Evolutionary conservation across 2,797 vertebrate genomes (phyloP).

Genomic region (Pteronotus mesoamericanus): DNA sequence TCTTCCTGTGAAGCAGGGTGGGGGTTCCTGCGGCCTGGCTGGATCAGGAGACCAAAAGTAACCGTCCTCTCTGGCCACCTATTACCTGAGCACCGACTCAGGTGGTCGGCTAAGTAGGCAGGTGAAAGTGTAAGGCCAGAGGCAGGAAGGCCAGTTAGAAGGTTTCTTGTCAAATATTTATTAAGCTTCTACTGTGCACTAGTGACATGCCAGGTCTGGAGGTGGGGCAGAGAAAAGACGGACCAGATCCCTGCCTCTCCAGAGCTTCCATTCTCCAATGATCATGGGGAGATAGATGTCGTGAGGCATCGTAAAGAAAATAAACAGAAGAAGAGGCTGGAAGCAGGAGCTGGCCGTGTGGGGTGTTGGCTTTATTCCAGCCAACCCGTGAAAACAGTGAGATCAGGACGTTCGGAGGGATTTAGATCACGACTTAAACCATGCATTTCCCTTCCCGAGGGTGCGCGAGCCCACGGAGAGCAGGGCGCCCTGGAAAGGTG

Average conservation of each 20-base stretch:
- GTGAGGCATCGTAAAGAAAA: background rate
- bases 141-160: background rate
- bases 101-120: background rate
- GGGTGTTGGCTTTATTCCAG: background rate
- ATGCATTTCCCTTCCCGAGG: background rate
- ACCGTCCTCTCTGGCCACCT: background rate
- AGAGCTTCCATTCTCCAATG: background rate
- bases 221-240: background rate
- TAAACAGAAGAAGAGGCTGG: background rate
- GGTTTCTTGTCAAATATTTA: background rate
- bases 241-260: background rate
- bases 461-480: background rate
- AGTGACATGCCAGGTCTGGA: background rate
- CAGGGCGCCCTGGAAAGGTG: background rate
- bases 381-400: background rate
- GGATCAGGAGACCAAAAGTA: background rate
- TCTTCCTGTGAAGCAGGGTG: fast-evolving
- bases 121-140: background rate
- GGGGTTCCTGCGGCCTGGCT: background rate
- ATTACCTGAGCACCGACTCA: background rate
- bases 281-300: background rate
- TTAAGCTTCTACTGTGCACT: background rate
- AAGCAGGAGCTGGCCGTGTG: background rate
- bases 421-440: background rate
- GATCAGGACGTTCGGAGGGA: background rate